Evolutionary conservation across 2,113 vertebrate species (phyloP).

Genomic region (Phrynosoma blainvillii): DNA sequence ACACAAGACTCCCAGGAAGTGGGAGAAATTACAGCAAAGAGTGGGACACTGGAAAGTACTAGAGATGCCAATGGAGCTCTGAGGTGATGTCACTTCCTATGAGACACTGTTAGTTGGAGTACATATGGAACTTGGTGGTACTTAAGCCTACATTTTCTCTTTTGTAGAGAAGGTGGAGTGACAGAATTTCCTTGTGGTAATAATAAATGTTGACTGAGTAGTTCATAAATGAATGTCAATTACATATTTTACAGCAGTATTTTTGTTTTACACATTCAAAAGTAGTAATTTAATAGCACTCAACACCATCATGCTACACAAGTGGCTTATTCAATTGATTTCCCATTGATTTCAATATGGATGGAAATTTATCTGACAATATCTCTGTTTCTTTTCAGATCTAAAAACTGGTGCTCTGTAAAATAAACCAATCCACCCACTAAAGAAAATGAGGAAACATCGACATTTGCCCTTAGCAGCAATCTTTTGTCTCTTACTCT

Average conservation of each 20-base stretch:
- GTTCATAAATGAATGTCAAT: neutral
- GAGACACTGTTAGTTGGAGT: neutral
- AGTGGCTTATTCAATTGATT: slow-evolving; percentile 16
- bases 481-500: slow-evolving; percentile 78
- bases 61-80: neutral
- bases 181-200: neutral
- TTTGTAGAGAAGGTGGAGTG: neutral
- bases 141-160: too few species aligned
- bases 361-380: neutral
- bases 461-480: slow-evolving; percentile 70
- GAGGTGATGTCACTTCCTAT: neutral
- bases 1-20: neutral
- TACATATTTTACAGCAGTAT: slow-evolving; percentile 46
- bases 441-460: slow-evolving; percentile 82
- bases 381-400: slow-evolving; percentile 57
- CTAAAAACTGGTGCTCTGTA: slow-evolving; percentile 63
- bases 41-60: neutral
- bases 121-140: too few species aligned
- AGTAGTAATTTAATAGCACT: slow-evolving; percentile 44
- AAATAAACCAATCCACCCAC: slow-evolving; percentile 50
- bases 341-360: slow-evolving; percentile 38
- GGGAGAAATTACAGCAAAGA: neutral
- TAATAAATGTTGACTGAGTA: too few species aligned
- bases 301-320: slow-evolving; percentile 37
- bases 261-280: slow-evolving; percentile 29